phyloP scores from a whole-genome alignment of 2,797 vertebrate genomes.

The Coccyzus lansbergi region DNA sequence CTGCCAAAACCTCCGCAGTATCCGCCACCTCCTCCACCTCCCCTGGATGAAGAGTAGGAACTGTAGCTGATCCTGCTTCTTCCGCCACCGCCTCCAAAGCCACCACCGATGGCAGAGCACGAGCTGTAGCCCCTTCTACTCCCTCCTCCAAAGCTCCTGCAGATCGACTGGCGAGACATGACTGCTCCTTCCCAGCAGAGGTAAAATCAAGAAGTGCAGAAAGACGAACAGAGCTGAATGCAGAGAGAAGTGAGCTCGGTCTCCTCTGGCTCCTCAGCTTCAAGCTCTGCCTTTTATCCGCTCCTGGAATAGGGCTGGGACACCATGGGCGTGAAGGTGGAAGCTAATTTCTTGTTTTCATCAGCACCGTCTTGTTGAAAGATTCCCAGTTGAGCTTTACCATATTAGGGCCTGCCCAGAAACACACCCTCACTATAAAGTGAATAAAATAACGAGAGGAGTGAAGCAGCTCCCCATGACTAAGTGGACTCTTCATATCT shows the following conservation, averaged over 20 bases:
- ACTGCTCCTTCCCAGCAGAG: not conserved
- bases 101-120: constrained; percentile 65
- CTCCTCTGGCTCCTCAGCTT: constrained; percentile 47
- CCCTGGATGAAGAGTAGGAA: constrained; percentile 45
- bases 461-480: not conserved
- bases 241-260: constrained; percentile 22
- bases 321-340: constrained; percentile 56
- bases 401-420: constrained; percentile 60
- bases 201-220: not conserved
- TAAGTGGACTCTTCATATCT: constrained; percentile 55
- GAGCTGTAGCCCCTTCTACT: constrained; percentile 82
- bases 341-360: constrained; percentile 62
- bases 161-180: constrained; percentile 62
- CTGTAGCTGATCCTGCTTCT: constrained; percentile 66
- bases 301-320: constrained; percentile 60
- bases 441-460: constrained; percentile 15
- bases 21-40: constrained; percentile 68
- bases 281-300: constrained; percentile 59
- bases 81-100: constrained; percentile 66
- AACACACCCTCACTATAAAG: constrained; percentile 56
- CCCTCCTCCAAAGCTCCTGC: constrained; percentile 44
- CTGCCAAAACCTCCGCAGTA: constrained; percentile 37
- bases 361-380: too few species aligned
- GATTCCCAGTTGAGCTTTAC: constrained; percentile 54
- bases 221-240: too few species aligned